phyloP scores from a whole-genome alignment of 2,888 invertebrate species.

The Strigamia maritima region DNA sequence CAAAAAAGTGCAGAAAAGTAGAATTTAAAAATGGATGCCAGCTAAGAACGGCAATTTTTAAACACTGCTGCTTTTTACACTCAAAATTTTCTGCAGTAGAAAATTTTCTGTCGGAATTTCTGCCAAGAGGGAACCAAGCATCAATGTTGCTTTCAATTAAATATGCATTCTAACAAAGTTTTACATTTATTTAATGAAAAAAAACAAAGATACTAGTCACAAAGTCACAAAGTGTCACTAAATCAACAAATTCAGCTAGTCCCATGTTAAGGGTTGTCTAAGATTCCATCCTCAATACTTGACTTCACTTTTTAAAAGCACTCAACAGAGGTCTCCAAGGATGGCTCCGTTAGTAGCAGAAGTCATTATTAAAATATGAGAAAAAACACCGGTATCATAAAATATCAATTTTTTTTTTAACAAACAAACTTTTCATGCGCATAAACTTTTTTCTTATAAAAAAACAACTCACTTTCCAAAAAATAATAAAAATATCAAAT shows the following conservation, averaged over 20 bases:
- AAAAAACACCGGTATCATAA: not conserved
- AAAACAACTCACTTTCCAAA: not conserved
- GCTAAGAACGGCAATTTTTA: no score
- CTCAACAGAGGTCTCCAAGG: conserved; percentile 11
- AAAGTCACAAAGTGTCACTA: not conserved
- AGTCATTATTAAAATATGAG: not conserved
- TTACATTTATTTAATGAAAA: not conserved
- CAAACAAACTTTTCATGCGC: not conserved
- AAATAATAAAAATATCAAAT: not conserved
- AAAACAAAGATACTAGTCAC: not conserved
- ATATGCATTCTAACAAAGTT: no score
- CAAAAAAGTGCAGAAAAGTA: no score
- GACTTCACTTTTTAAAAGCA: conserved; percentile 9
- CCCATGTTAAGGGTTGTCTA: not conserved
- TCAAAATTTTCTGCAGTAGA: no score
- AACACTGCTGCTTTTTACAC: no score
- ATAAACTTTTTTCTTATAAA: not conserved
- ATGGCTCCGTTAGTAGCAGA: not conserved
- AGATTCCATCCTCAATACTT: not conserved
- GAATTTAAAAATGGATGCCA: no score
- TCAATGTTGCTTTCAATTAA: no score
- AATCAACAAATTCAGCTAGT: not conserved
- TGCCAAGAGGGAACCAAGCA: no score
- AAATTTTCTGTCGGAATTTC: no score
- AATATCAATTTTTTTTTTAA: not conserved